Evolutionary conservation across 2,888 invertebrate species (phyloP), one percentile per base, ranked within the genome.

Genomic region (Nemurella pictetii): DNA sequence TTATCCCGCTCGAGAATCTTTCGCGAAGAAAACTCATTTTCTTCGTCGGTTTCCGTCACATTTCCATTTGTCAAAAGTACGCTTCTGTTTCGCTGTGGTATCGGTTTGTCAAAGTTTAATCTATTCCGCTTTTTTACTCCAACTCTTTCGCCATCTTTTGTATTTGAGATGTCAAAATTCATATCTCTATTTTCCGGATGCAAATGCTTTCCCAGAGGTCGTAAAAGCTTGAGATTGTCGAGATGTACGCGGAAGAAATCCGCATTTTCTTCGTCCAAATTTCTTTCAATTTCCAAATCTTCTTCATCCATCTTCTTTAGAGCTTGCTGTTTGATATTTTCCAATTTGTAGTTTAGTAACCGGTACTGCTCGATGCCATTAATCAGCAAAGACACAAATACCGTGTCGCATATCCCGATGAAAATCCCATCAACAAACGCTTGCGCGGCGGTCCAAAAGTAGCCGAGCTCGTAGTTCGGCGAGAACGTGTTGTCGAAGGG

Each of bases 381-480:
- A n/a, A 81, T 81, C 25, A 81, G 26, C 81, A 81, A 7, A 1
- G 81, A 35, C 25, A 81, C 36, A 55, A 81, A 81, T 0, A 81
- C 9, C 20, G 81, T 81, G 36, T 81, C 81, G 28, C 35, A 81
- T 3, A 28, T 7, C 9, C 81, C 81, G 28, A 81, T 81, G 1
- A 81, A 12, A 25, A 35, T 27, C 36, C 81, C 55, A 25, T 35
- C 55, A 9, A 26, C 2, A 9, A 81, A 25, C 0, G 81, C 35
- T 20, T 35, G 25, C 20, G 25, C 36, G n/a, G 81, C 35, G 26
- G 35, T n/a, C 81, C 81, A 81, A n/a, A 28, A 4, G 36, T 81
- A 81, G 3, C 35, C n/a, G 7, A 81, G 81, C 81, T 81, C 36
- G 20, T 81, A 81, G 25, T 81, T 36, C n/a, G 81, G 81, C 0